phyloP scores from a whole-genome alignment of 2,888 invertebrate genomes.

The Pristionchus fissidentatus region DNA sequence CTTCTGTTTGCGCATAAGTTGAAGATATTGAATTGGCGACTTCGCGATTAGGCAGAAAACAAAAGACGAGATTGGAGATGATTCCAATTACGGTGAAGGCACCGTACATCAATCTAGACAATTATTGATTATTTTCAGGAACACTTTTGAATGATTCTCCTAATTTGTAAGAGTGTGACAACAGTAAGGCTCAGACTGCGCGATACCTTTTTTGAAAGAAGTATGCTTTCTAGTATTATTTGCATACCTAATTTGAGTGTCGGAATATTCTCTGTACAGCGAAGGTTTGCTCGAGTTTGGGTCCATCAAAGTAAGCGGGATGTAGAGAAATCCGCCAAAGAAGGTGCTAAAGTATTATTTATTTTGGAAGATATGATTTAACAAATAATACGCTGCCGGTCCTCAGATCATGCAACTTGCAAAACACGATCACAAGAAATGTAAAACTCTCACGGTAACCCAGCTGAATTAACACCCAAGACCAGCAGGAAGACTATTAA shows the following conservation, averaged over 20 bases:
- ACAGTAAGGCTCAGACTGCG: background rate
- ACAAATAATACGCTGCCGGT: no score
- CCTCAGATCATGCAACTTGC: no score
- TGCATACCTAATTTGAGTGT: slow-evolving; percentile 3
- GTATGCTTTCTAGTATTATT: background rate
- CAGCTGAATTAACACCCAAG: no score
- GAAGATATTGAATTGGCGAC: slow-evolving; percentile 2
- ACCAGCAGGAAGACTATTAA: background rate
- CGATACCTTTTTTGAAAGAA: background rate
- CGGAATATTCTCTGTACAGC: slow-evolving; percentile 33
- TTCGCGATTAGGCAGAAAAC: slow-evolving; percentile 33
- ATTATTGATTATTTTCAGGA: background rate
- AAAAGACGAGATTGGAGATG: slow-evolving; percentile 7
- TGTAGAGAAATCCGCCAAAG: slow-evolving; percentile 34
- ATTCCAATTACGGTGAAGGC: slow-evolving; percentile 1
- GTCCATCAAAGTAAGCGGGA: slow-evolving; percentile 3
- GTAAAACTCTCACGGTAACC: no score
- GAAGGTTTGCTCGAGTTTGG: slow-evolving; percentile 17
- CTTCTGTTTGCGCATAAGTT: background rate
- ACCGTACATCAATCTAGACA: slow-evolving; percentile 25
- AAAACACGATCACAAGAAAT: no score
- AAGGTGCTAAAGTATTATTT: slow-evolving; percentile 8
- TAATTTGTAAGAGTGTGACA: no score
- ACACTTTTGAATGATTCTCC: background rate
- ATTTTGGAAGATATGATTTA: no score